Evolutionary conservation across 1,140 invertebrate species (phyloP), one percentile per base, ranked within the genome.

Genomic region (Rhagoletis pomonella): DNA sequence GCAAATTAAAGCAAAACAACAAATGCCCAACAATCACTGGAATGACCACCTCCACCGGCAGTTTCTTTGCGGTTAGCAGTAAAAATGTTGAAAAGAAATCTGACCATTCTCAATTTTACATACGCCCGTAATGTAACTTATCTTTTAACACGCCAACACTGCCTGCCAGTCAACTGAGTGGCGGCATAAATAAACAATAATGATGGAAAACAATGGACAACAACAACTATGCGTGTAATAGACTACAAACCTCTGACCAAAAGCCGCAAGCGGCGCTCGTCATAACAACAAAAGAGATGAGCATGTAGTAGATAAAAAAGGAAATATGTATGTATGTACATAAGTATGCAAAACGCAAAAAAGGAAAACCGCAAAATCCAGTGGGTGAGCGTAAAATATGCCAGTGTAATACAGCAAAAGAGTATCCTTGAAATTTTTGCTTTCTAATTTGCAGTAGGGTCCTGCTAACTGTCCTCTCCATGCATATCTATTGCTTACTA

Each of bases 11-110:
- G 29, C 29, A 29, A 0, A 29, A 29, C 29, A 29, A 29, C 0
- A 29, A 29, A 29, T 29, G 29, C 29, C 29, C 29, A 29, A 29
- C 29, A 29, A 29, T 1, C 29, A 29, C 29, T 29, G 29, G 29
- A 29, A 29, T 29, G 29, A 29, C 29, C 29, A 29, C 29, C 29
- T 0, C 29, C 29, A 29, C 29, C 29, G 1, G 29, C 29, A 29
- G 29, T 29, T 73, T 73, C 44, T 73, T 44, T 73, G 69, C 69
- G 69, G 42, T 73, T 73, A 73, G 69, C 69, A 73, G 44, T 39
- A 10, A 4, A 6, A 73, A 42, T 39, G 19, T 67, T 67, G 29
- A 29, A 29, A 29, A 29, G 29, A 29, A 29, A 29, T 29, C 29
- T 29, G 29, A 29, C 29, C 29, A 29, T 29, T 1, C 29, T 29